phyloP scores from a whole-genome alignment of 2,888 invertebrate genomes.

The Trichacis sp. region DNA sequence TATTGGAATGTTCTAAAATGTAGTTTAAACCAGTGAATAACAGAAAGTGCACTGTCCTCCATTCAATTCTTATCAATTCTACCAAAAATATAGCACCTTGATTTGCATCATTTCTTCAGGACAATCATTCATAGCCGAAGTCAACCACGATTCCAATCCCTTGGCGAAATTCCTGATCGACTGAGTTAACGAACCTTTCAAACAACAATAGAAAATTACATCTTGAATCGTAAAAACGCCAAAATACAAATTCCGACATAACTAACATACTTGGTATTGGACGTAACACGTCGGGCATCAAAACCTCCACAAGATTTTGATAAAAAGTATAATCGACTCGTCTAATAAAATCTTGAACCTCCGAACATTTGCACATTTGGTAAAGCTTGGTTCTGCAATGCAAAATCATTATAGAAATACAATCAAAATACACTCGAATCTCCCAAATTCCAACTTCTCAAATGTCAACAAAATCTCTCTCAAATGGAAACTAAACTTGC shows the following conservation, averaged over 20 bases:
- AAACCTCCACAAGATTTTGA: slow-evolving; percentile 94
- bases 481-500: no score
- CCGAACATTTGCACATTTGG: slow-evolving; percentile 77
- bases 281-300: slow-evolving; percentile 95
- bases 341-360: slow-evolving; percentile 83
- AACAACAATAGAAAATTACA: slow-evolving; percentile 5
- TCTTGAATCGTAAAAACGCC: no score
- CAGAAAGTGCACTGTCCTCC: no score
- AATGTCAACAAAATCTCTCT: no score
- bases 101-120: slow-evolving; percentile 85
- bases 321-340: slow-evolving; percentile 92
- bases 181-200: slow-evolving; percentile 84
- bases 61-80: no score
- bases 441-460: no score
- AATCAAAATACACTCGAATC: slow-evolving; percentile 10
- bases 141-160: slow-evolving; percentile 90
- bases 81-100: no score
- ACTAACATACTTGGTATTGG: slow-evolving; percentile 89
- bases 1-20: no score
- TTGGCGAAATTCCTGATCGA: slow-evolving; percentile 93
- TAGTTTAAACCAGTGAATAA: no score
- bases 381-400: slow-evolving; percentile 75
- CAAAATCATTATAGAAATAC: slow-evolving; percentile 9
- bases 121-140: slow-evolving; percentile 84
- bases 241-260: no score